A percentile compares a stretch with the other conserved stretches of the same genome.
Evolutionary conservation across 2,113 vertebrate species (phyloP).

Genomic region (Brachirus orientalis): DNA sequence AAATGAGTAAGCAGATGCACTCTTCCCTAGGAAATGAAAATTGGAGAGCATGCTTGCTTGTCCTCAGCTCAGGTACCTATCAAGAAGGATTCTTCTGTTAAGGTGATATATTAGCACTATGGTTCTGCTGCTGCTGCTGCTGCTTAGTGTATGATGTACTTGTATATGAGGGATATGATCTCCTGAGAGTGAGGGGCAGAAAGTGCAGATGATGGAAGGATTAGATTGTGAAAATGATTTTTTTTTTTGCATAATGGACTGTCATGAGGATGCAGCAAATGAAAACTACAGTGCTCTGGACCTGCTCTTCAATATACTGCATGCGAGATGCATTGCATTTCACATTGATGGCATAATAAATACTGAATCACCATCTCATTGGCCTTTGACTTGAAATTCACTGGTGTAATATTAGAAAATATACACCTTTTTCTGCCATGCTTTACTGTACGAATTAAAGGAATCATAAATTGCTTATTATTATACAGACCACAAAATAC

Average conservation of each 20-base stretch:
- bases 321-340: neutral
- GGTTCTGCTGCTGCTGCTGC: neutral
- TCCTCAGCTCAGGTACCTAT: conserved; percentile 34
- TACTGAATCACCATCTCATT: neutral
- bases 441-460: neutral
- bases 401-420: neutral
- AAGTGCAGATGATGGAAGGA: conserved; percentile 31
- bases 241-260: neutral
- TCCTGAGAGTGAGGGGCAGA: conserved; percentile 6
- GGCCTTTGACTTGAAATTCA: conserved; percentile 1
- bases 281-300: conserved; percentile 10
- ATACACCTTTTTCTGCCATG: neutral
- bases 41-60: conserved; percentile 23
- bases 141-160: conserved; percentile 16
- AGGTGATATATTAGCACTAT: conserved; percentile 41
- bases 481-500: too few species aligned
- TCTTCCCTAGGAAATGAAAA: conserved; percentile 42
- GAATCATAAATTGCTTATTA: too few species aligned
- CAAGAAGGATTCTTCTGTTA: conserved; percentile 42
- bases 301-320: neutral
- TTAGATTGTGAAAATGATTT: conserved; percentile 26
- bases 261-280: conserved; percentile 2
- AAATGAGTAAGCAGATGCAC: conserved; percentile 11
- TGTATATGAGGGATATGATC: conserved; percentile 13
- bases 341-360: conserved; percentile 22